A percentile compares a stretch with the other conserved stretches of the same genome.
Conservation (phyloP, 1,140 invertebrate genomes). For the Laupala kohalensis region DNA sequence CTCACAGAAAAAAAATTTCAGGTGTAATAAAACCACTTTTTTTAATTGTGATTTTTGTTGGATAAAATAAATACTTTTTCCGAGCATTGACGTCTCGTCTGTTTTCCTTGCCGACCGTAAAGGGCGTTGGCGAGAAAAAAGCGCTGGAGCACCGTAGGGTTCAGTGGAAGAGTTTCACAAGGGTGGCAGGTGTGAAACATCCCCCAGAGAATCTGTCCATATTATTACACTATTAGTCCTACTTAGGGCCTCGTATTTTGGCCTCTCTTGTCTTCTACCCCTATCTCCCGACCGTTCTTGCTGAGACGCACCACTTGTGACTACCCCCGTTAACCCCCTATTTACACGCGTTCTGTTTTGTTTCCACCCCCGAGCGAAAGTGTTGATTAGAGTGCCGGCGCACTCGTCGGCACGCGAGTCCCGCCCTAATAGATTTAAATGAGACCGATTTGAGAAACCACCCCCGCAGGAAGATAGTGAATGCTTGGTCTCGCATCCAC, state of each 20-base stretch:
- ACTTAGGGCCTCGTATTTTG: neutral
- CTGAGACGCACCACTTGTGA: too few relatives aligned
- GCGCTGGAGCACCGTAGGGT: too few relatives aligned
- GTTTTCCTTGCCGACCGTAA: too few relatives aligned
- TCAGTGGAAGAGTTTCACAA: too few relatives aligned
- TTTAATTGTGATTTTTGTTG: too few relatives aligned
- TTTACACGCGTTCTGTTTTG: neutral
- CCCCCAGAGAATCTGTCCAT: neutral
- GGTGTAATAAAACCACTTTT: too few relatives aligned
- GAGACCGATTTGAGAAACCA: neutral
- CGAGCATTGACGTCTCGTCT: too few relatives aligned
- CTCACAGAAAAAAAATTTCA: too few relatives aligned
- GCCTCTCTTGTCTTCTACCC: neutral
- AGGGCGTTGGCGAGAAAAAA: too few relatives aligned
- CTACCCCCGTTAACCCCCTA: neutral
- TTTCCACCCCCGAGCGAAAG: neutral
- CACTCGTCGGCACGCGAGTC: neutral
- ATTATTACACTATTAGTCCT: neutral
- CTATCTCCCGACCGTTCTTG: too few relatives aligned
- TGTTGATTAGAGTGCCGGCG: neutral
- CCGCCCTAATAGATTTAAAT: neutral
- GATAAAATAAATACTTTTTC: too few relatives aligned
- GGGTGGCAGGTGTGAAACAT: neutral
- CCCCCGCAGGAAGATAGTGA: neutral
- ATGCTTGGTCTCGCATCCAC: neutral